Evolutionary conservation across 2,797 vertebrate species (phyloP), one percentile per base, ranked within the genome.

Genomic region (Eulemur rubriventer): DNA sequence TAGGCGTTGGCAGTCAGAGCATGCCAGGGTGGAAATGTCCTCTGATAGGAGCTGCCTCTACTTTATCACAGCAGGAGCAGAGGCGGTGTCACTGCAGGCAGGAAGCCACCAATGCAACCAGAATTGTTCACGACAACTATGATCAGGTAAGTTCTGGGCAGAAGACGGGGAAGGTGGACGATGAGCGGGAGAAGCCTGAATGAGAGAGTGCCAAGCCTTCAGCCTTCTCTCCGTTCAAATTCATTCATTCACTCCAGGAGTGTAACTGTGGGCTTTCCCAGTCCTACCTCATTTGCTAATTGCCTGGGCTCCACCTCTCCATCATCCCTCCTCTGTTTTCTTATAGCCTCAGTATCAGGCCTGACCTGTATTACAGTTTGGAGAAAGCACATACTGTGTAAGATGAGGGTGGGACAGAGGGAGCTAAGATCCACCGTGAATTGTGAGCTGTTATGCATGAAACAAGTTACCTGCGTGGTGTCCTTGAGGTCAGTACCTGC

Each of bases 21-120:
- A 1, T 55, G 89, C 38, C 9, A 9, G n/a, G 18, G 20, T 55
- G n/a, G 48, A 6, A 57, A 50, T 12, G 26, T 82, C 28, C 7
- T 78, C 79, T 94, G 80, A 94, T 4, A 26, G 38, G 41, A 20
- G n/a, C 55, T 63, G 14, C 28, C 20, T 73, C 76, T 20, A 1
- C 4, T 85, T 61, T 81, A 17, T 67, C 67, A 35, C 24, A 85
- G 83, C 94, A 97, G 95, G 48, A 41, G 8, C 93, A 91, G 63
- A 96, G 43, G 13, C 73, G 28, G 24, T 98, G 98, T 63, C 81
- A n/a, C 33, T 98, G 97, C 70, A 85, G 95, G 14, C 63, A 94
- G 59, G 97, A 97, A 86, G 92, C 73, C 59, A 94, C 59, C 87
- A 96, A 95, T 9, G 90, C 63, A 14, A 97, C 93, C 69, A 91